phyloP scores from a whole-genome alignment of 2,797 vertebrate genomes.

The Cossypha heuglini region DNA sequence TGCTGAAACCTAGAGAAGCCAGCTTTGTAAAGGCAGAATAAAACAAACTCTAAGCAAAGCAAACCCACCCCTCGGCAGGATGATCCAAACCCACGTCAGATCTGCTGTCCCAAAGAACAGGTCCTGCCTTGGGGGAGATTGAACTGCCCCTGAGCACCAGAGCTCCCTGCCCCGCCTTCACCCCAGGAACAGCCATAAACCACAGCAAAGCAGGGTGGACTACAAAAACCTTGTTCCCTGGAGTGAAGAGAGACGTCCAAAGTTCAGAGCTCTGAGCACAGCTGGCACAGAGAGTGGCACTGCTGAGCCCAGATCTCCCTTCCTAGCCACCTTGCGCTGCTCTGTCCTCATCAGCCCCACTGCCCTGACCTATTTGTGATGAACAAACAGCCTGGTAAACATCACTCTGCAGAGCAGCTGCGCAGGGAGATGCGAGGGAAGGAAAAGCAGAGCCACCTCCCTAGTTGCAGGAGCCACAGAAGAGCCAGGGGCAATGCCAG shows the following conservation, averaged over 20 bases:
- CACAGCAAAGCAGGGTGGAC: not conserved
- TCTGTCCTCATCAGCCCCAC: not conserved
- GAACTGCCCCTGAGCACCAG: not conserved
- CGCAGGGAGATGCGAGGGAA: not conserved
- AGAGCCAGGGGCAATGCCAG: not conserved
- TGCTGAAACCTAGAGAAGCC: not conserved
- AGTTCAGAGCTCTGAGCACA: not conserved
- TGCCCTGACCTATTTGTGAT: not conserved
- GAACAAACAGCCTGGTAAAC: conserved; percentile 10
- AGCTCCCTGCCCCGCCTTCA: not conserved
- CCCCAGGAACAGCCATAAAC: not conserved
- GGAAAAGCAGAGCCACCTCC: not conserved
- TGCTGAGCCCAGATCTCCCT: not conserved
- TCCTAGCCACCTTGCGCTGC: not conserved
- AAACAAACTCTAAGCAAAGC: not conserved
- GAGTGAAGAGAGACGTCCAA: fast-evolving
- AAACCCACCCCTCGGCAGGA: not conserved
- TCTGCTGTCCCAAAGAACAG: fast-evolving
- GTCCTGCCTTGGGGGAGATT: fast-evolving
- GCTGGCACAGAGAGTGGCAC: fast-evolving
- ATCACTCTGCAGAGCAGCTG: not conserved
- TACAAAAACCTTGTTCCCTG: not conserved
- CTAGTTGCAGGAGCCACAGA: fast-evolving
- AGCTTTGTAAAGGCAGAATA: not conserved
- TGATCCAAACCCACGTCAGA: fast-evolving